phyloP scores from a whole-genome alignment of 2,888 invertebrate species.

The Cantharis rufa region DNA sequence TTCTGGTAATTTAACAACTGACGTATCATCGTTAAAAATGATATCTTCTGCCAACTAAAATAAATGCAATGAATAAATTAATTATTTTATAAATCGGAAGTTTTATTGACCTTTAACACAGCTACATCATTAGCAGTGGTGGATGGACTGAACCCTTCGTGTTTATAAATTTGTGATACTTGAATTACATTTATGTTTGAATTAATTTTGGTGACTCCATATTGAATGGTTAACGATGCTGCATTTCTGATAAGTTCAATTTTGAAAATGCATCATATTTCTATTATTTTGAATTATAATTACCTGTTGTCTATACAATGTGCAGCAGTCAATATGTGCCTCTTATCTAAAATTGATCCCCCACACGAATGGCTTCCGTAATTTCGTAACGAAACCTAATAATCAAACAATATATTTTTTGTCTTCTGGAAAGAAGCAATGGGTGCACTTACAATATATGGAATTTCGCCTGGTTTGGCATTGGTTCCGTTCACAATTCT shows the following conservation, averaged over 20 bases:
- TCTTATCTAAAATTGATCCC: conserved; percentile 30
- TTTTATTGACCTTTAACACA: conserved; percentile 20
- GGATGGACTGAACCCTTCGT: conserved; percentile 20
- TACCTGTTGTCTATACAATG: conserved; percentile 24
- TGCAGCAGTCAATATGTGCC: conserved; percentile 31
- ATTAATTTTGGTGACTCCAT: conserved; percentile 25
- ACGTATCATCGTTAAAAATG: conserved; percentile 24
- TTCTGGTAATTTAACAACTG: conserved; percentile 32
- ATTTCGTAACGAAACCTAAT: conserved; percentile 19
- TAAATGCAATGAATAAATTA: neutral
- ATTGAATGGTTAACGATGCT: conserved; percentile 18
- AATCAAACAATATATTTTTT: neutral
- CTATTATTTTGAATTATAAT: neutral
- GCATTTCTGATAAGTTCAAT: neutral
- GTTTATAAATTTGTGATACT: conserved; percentile 24
- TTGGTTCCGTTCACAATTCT: conserved; percentile 33
- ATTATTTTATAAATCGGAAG: neutral
- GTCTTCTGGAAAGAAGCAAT: neutral
- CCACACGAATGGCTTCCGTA: conserved; percentile 25
- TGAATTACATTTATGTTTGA: conserved; percentile 18
- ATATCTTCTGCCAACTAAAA: conserved; percentile 38
- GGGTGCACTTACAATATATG: conserved; percentile 31
- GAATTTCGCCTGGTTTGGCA: conserved; percentile 34
- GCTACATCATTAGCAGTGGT: conserved; percentile 33
- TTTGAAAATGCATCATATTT: neutral